Conservation (phyloP, 2,888 invertebrate genomes). For the Melangyna quadrimaculata region DNA sequence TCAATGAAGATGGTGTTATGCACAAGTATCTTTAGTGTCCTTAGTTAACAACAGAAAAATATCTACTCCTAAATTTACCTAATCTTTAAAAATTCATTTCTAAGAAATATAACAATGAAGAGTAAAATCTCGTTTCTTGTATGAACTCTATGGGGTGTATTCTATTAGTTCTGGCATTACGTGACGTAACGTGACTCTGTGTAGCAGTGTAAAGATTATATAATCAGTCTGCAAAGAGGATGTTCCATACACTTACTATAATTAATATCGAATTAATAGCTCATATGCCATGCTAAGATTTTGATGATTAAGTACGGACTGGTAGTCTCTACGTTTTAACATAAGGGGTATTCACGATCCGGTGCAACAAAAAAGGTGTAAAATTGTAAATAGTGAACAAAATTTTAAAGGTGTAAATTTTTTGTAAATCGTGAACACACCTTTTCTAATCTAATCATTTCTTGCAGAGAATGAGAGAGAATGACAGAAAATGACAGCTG, state of each 20-base stretch:
- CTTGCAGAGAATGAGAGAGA: too few species aligned
- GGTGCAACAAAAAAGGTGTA: too few species aligned
- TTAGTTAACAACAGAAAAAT: not conserved
- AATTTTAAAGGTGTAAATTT: too few species aligned
- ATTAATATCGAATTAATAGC: not conserved
- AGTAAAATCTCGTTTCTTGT: not conserved
- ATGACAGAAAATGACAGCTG: too few species aligned
- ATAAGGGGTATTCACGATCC: too few species aligned
- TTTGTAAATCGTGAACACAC: too few species aligned
- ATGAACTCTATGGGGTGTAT: not conserved
- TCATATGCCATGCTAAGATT: too few species aligned
- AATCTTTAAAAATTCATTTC: not conserved
- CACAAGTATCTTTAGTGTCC: not conserved
- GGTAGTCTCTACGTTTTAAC: too few species aligned
- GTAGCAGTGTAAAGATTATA: too few species aligned
- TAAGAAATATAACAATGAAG: not conserved
- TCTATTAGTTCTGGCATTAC: not conserved
- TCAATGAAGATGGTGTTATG: constrained; percentile 29
- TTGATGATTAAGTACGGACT: too few species aligned
- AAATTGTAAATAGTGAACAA: too few species aligned
- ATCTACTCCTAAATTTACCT: not conserved
- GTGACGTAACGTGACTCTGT: not conserved
- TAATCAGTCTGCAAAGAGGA: not conserved
- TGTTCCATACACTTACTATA: not conserved
- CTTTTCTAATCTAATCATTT: too few species aligned